A percentile compares a stretch with the other conserved stretches of the same genome.
These are phyloP conservation scores for Malaclemys terrapin DNA, from an alignment of 2,113 vertebrate species.

Conservation along the genomic window DNA sequence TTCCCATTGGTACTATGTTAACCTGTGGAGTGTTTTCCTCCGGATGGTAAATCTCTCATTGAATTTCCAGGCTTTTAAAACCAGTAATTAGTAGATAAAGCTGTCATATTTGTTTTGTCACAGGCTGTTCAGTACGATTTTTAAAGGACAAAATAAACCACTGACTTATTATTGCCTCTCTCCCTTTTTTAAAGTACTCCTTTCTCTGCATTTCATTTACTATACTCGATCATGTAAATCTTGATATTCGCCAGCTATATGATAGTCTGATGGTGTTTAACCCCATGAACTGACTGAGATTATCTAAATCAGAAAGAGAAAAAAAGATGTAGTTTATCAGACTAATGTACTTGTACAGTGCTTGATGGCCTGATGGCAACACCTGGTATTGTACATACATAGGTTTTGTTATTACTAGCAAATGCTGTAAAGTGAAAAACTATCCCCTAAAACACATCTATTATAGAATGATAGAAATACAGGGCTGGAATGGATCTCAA, in stretches of 20 bases:
- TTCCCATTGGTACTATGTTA: rapidly evolving
- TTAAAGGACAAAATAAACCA: not conserved
- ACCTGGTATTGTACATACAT: rapidly evolving
- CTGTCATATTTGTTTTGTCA: not conserved
- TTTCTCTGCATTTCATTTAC: rapidly evolving
- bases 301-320: not conserved
- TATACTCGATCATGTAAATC: not conserved
- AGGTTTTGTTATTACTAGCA: rapidly evolving
- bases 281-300: not conserved
- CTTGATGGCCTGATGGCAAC: rapidly evolving
- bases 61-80: not conserved
- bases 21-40: not conserved
- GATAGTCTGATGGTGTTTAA: not conserved
- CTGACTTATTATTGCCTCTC: not conserved
- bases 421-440: rapidly evolving
- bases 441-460: not conserved
- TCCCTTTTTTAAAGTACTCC: not conserved
- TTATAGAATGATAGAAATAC: not conserved
- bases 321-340: not conserved
- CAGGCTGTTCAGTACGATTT: not conserved
- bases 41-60: not conserved
- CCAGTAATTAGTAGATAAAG: rapidly evolving
- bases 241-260: not conserved
- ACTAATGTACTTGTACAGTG: not conserved
- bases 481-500: not conserved